Percentiles rank a stretch among this genome's conserved stretches.
phyloP scores from a whole-genome alignment of 2,888 invertebrate species.

The Elmis aenea region DNA sequence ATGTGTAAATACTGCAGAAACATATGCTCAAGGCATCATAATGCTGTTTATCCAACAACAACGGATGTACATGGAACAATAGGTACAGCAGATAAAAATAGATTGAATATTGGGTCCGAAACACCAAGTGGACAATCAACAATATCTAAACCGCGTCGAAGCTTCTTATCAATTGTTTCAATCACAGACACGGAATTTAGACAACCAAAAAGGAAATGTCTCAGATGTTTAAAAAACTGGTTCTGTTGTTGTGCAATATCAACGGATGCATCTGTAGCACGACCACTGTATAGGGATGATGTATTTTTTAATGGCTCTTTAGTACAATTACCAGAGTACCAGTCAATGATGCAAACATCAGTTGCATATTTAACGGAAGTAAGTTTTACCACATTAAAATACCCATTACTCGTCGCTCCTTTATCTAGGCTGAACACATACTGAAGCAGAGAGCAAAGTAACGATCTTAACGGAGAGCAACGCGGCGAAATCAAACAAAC shows the following conservation, averaged over 20 bases:
- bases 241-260: constrained; percentile 8
- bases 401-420: too few species aligned
- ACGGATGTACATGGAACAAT: constrained; percentile 15
- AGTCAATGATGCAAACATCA: not conserved
- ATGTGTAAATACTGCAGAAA: too few species aligned
- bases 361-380: too few species aligned
- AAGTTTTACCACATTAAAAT: too few species aligned
- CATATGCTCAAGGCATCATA: constrained; percentile 18
- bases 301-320: constrained; percentile 58
- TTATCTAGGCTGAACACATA: too few species aligned
- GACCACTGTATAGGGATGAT: constrained; percentile 64
- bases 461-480: too few species aligned
- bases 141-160: not conserved
- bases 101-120: not conserved
- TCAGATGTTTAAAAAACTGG: not conserved
- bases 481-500: too few species aligned
- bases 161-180: constrained; percentile 19
- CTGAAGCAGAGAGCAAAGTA: too few species aligned
- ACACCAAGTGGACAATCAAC: not conserved
- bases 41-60: constrained; percentile 19
- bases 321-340: constrained; percentile 8
- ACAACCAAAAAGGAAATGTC: not conserved
- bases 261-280: constrained; percentile 9
- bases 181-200: constrained; percentile 21
- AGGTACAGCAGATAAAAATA: constrained; percentile 1